phyloP scores from a whole-genome alignment of 2,113 vertebrate species.

The Calyptommatus sinebrachiatus region DNA sequence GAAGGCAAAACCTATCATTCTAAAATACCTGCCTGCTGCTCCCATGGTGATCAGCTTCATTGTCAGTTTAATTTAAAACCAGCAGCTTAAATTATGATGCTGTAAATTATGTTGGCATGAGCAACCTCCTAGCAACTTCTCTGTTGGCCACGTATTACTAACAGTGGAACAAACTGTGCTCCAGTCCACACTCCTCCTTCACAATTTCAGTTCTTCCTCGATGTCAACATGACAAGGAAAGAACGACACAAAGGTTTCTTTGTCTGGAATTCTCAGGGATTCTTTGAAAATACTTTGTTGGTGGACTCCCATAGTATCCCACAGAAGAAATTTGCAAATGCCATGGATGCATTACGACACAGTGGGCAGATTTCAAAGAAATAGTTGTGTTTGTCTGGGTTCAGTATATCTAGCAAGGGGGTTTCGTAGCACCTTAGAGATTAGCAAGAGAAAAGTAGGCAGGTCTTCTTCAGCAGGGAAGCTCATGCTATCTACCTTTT shows the following conservation, averaged over 20 bases:
- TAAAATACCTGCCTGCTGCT: slow-evolving; percentile 8
- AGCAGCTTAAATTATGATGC: slow-evolving; percentile 23
- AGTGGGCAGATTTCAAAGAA: neutral
- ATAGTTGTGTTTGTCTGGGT: too few species aligned
- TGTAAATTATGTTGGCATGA: slow-evolving; percentile 18
- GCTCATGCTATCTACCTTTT: too few species aligned
- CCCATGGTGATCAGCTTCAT: neutral
- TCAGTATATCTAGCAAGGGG: too few species aligned
- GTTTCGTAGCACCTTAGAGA: too few species aligned
- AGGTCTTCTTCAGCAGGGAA: too few species aligned
- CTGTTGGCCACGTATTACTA: slow-evolving; percentile 4
- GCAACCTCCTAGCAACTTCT: slow-evolving; percentile 20
- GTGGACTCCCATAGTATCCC: neutral
- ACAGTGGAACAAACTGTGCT: slow-evolving; percentile 15
- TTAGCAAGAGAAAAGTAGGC: too few species aligned
- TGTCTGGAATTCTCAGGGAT: neutral
- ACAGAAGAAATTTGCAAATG: neutral
- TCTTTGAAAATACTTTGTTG: too few species aligned
- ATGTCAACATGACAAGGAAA: slow-evolving; percentile 10
- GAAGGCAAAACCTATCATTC: neutral
- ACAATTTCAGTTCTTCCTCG: neutral
- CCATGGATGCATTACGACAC: neutral
- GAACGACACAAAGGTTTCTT: neutral
- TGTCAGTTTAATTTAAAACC: slow-evolving; percentile 22
- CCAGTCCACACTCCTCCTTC: neutral